These are phyloP conservation scores for Seira sanloemensis DNA, from an alignment of 2,888 invertebrate genomes.

Conservation along the genomic window DNA sequence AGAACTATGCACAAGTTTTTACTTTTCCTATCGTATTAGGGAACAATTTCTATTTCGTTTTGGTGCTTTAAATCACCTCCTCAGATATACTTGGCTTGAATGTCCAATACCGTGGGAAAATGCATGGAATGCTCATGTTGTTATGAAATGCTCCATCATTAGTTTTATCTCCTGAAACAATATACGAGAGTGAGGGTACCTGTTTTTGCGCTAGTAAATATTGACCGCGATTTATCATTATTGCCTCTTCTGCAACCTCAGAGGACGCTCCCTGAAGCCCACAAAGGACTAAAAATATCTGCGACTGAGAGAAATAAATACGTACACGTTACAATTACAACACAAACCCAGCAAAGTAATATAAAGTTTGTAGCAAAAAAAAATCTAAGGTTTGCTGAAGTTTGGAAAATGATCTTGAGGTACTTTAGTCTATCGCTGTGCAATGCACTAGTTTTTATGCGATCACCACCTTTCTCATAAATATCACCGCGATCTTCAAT, in stretches of 20 bases:
- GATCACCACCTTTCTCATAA: slow-evolving; percentile 19
- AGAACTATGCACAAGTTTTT: too few relatives aligned
- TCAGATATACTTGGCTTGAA: slow-evolving; percentile 46
- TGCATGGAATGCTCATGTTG: slow-evolving; percentile 54
- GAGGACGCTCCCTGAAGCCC: neutral
- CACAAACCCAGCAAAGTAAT: too few relatives aligned
- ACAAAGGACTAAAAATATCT: slow-evolving; percentile 6
- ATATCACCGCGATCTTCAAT: slow-evolving; percentile 52
- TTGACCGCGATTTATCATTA: slow-evolving; percentile 54
- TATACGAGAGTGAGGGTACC: slow-evolving; percentile 9
- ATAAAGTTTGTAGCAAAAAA: too few relatives aligned
- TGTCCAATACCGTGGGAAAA: slow-evolving; percentile 65
- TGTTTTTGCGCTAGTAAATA: slow-evolving; percentile 20
- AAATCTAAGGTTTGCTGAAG: too few relatives aligned
- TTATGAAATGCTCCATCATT: slow-evolving; percentile 59
- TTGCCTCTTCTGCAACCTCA: slow-evolving; percentile 54
- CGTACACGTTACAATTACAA: too few relatives aligned
- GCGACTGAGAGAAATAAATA: too few relatives aligned
- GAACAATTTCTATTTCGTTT: slow-evolving; percentile 2
- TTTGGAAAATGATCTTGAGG: too few relatives aligned
- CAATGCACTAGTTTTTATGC: neutral
- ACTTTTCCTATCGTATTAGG: too few relatives aligned
- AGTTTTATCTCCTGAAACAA: slow-evolving; percentile 52
- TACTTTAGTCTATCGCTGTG: neutral
- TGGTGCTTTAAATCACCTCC: slow-evolving; percentile 23